Evolutionary conservation across 2,797 vertebrate genomes (phyloP).

Genomic region (Typhlichthys subterraneus): DNA sequence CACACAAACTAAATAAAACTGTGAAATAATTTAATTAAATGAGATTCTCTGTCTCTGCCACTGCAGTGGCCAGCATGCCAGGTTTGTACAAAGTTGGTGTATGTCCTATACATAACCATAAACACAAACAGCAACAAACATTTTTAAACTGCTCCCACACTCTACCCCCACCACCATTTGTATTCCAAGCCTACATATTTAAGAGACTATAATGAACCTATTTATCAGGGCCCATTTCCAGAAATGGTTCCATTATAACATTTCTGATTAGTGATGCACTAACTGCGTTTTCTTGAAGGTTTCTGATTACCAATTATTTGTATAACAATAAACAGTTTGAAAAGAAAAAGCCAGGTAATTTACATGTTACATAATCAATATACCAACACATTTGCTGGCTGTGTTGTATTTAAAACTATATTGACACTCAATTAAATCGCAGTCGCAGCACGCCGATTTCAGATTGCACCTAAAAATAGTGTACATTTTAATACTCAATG

Average conservation of each 20-base stretch:
- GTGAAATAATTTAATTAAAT: neutral
- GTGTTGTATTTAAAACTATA: neutral
- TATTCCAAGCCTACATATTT: conserved; percentile 44
- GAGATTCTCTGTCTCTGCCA: conserved; percentile 6
- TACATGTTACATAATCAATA: no score
- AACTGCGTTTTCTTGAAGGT: no score
- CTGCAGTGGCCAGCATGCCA: conserved; percentile 15
- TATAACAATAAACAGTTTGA: no score
- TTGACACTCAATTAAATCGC: no score
- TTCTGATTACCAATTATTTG: no score
- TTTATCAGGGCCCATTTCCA: conserved; percentile 51
- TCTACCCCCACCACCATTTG: conserved; percentile 43
- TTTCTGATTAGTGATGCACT: conserved; percentile 29
- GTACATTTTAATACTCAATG: conserved; percentile 58
- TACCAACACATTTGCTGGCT: neutral
- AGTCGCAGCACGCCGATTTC: no score
- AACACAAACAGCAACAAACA: conserved; percentile 43
- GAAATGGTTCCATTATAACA: conserved; percentile 53
- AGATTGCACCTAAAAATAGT: conserved; percentile 22
- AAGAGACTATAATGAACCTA: conserved; percentile 61
- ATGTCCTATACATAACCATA: conserved; percentile 32
- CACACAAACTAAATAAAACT: no score
- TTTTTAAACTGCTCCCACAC: conserved; percentile 33
- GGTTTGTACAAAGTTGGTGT: conserved; percentile 22
- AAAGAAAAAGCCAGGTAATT: no score